These are phyloP conservation scores for Mastomys coucha DNA, from an alignment of 2,113 vertebrate genomes.

Conservation along the genomic window DNA sequence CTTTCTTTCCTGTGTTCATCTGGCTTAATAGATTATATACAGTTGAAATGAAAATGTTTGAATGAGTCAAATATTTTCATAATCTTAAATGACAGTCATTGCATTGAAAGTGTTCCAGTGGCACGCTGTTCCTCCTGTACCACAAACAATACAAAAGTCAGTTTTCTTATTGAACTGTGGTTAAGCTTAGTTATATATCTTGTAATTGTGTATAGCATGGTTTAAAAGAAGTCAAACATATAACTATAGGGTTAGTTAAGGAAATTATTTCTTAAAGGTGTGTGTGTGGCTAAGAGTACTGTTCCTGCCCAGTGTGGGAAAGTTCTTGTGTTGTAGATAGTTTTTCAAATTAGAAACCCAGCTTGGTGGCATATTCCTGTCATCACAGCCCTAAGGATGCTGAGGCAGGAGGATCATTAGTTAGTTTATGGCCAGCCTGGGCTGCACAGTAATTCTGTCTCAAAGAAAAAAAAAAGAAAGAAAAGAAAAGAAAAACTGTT, in stretches of 20 bases:
- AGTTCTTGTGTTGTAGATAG: constrained; percentile 41
- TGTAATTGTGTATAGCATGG: constrained; percentile 37
- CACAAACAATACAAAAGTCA: constrained; percentile 60
- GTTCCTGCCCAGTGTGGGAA: constrained; percentile 66
- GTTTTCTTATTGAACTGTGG: constrained; percentile 61
- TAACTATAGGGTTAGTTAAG: constrained; percentile 29
- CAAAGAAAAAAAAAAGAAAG: background rate
- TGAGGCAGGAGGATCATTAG: background rate
- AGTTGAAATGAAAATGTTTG: constrained; percentile 26
- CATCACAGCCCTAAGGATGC: background rate
- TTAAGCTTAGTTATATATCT: constrained; percentile 60
- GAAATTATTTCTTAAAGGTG: constrained; percentile 37
- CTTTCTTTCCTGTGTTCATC: constrained; percentile 62
- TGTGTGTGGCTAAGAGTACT: constrained; percentile 37
- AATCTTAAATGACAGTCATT: constrained; percentile 74
- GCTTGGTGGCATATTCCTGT: background rate
- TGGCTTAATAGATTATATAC: constrained; percentile 48
- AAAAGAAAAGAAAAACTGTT: background rate
- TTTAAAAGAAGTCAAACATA: constrained; percentile 23
- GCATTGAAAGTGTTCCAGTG: constrained; percentile 49
- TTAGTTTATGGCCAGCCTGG: background rate
- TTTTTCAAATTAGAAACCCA: constrained; percentile 60
- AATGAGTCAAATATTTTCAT: background rate
- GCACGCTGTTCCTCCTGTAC: background rate
- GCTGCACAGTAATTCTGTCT: background rate